phyloP scores from a whole-genome alignment of 2,797 vertebrate species.

The Sebastes hubbsi region DNA sequence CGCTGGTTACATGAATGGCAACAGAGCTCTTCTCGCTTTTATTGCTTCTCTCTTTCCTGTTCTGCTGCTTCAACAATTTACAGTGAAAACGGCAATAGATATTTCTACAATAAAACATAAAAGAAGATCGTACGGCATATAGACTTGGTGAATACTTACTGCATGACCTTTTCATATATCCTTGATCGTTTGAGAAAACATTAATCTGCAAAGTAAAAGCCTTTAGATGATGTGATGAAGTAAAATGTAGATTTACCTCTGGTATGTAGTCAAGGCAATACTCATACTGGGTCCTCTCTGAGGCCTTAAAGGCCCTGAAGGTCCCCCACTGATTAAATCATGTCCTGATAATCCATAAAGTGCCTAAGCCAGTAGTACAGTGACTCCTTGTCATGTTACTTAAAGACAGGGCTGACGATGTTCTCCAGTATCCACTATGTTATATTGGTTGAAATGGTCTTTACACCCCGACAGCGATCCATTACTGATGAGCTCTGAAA shows the following conservation, averaged over 20 bases:
- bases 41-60: background rate
- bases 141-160: background rate
- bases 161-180: background rate
- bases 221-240: background rate
- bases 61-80: background rate
- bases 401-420: no score
- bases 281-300: no score
- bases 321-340: background rate
- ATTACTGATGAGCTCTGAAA: no score
- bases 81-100: background rate
- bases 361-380: no score
- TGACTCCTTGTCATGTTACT: no score
- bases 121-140: background rate
- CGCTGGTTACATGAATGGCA: background rate
- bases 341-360: background rate
- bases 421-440: no score
- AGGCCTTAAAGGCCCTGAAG: no score
- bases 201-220: background rate
- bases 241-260: background rate
- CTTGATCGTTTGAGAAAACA: background rate
- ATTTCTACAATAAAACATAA: background rate
- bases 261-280: no score
- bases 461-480: no score
- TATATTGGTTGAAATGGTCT: no score
- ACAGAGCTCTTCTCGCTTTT: background rate